Conservation (phyloP, 2,888 invertebrate species). For the Drosophila paranaensis region DNA sequence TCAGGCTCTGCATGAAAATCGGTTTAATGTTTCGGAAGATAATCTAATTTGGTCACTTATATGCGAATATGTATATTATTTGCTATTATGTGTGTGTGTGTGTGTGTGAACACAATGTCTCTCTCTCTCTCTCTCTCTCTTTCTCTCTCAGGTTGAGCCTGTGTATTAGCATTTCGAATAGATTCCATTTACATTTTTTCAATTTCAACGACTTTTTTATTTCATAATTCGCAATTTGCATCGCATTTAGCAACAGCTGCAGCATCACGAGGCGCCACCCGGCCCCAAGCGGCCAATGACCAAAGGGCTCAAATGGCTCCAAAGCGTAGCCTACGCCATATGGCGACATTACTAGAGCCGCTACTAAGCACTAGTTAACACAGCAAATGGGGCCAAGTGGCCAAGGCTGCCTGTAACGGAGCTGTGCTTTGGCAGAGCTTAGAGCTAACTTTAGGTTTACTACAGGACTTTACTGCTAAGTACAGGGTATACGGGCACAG, state of each 20-base stretch:
- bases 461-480: too few relatives aligned
- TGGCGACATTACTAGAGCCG: constrained; percentile 9
- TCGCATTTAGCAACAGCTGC: constrained; percentile 41
- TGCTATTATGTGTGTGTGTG: constrained; percentile 68
- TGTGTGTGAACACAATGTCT: neutral
- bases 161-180: constrained; percentile 72
- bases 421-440: too few relatives aligned
- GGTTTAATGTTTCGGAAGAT: constrained; percentile 84
- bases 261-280: constrained; percentile 5
- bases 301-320: constrained; percentile 14
- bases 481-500: too few relatives aligned
- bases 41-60: constrained; percentile 85
- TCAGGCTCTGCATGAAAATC: constrained; percentile 64
- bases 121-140: neutral
- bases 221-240: constrained; percentile 74
- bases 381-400: neutral
- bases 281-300: constrained; percentile 27
- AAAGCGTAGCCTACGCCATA: constrained; percentile 33
- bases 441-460: too few relatives aligned
- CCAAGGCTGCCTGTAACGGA: too few relatives aligned
- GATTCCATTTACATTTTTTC: constrained; percentile 78
- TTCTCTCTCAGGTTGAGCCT: constrained; percentile 14
- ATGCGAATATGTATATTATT: constrained; percentile 83
- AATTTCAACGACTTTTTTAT: constrained; percentile 67
- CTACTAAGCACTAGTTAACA: neutral